These are phyloP conservation scores for Drosophila sturtevanti DNA, from an alignment of 1,140 invertebrate genomes.

Conservation along the genomic window DNA sequence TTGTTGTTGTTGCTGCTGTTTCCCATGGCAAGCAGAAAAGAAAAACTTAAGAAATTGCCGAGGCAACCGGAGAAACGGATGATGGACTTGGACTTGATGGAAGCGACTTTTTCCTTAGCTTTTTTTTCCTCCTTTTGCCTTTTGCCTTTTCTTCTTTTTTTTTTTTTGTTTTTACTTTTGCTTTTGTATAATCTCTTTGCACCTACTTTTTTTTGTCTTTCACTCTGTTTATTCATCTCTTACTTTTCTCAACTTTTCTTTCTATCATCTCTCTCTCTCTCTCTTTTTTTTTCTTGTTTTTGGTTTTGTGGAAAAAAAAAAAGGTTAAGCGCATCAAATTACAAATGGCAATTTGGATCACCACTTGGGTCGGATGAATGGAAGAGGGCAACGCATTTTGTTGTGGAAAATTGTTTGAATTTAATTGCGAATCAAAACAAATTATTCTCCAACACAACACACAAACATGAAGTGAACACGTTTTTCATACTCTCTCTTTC, in stretches of 20 bases:
- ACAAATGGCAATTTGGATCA: constrained; percentile 31
- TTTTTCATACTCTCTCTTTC: not conserved
- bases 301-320: too few species aligned
- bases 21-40: not conserved
- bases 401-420: constrained; percentile 38
- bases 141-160: not conserved
- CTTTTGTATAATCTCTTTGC: not conserved
- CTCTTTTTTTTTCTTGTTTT: not conserved
- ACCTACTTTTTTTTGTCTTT: not conserved
- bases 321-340: constrained; percentile 62
- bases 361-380: not conserved
- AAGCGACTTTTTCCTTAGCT: not conserved
- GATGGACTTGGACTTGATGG: not conserved
- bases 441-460: not conserved
- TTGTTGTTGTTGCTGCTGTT: not conserved
- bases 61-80: constrained; percentile 48
- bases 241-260: too few species aligned
- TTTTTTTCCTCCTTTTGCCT: not conserved
- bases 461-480: not conserved
- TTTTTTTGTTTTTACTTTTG: constrained; percentile 2
- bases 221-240: too few species aligned
- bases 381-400: not conserved
- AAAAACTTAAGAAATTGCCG: constrained; percentile 46
- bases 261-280: not conserved
- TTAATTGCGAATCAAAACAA: constrained; percentile 61